Conservation (phyloP, 64 coral and sea anemone species). For the Hydrozoanthus tunicans region DNA sequence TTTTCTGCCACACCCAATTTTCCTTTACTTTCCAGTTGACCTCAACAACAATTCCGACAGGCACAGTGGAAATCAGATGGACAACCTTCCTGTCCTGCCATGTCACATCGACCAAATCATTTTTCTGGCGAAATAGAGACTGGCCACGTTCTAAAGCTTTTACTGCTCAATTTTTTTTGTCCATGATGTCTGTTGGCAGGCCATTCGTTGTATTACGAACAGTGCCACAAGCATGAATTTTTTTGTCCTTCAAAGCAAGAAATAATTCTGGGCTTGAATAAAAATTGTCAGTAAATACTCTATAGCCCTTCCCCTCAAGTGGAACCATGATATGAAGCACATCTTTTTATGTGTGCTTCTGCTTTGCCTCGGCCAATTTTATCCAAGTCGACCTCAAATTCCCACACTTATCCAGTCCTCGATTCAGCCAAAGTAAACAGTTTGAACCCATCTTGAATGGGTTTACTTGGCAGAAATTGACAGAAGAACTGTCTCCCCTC, state of each 20-base stretch:
- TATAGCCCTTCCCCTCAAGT: slow-evolving; percentile 14
- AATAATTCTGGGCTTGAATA: slow-evolving; percentile 36
- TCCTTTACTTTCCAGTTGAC: slow-evolving; percentile 19
- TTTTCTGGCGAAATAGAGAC: slow-evolving; percentile 17
- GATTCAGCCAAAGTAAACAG: slow-evolving; percentile 14
- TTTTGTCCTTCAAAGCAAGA: slow-evolving; percentile 14
- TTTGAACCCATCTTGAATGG: slow-evolving; percentile 24
- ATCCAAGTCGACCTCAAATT: slow-evolving; percentile 5
- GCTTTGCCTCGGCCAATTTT: background rate
- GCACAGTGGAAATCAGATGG: slow-evolving; percentile 33
- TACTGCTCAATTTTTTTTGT: background rate
- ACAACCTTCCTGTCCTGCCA: slow-evolving; percentile 22
- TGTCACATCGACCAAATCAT: slow-evolving; percentile 22
- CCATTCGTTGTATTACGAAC: slow-evolving; percentile 5
- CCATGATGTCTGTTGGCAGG: slow-evolving; percentile 24
- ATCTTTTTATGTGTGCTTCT: slow-evolving; percentile 20
- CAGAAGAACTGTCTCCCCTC: background rate
- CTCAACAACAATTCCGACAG: slow-evolving; percentile 8
- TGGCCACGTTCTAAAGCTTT: slow-evolving; percentile 17
- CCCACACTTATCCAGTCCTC: slow-evolving; percentile 15
- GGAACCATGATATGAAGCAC: slow-evolving; percentile 9
- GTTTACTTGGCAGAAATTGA: slow-evolving; percentile 26
- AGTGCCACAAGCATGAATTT: background rate
- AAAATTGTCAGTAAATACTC: slow-evolving; percentile 37
- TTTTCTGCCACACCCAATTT: slow-evolving; percentile 12